These are phyloP conservation scores for Panonychus citri DNA, from an alignment of 1,140 invertebrate genomes.

Conservation along the genomic window DNA sequence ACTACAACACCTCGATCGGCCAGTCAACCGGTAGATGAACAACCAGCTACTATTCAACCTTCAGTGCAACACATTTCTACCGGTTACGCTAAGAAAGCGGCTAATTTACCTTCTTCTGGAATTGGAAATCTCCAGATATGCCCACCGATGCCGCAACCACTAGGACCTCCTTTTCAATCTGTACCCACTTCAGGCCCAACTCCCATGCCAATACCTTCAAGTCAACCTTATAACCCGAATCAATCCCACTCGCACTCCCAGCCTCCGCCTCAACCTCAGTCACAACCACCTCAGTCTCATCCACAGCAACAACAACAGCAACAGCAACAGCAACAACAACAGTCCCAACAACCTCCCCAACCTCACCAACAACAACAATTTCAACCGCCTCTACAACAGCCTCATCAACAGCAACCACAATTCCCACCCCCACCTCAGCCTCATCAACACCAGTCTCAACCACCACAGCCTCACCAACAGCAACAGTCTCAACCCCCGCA, in stretches of 20 bases:
- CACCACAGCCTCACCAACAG: not conserved
- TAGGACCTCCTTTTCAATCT: not conserved
- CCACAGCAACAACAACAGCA: not conserved
- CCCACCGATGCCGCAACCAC: not conserved
- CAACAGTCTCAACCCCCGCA: not conserved
- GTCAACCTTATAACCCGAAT: not conserved
- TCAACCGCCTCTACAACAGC: not conserved
- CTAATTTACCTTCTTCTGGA: not conserved
- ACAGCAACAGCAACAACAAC: not conserved
- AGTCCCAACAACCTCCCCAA: not conserved
- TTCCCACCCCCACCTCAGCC: not conserved
- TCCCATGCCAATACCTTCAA: not conserved
- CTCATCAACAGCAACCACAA: not conserved
- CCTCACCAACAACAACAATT: not conserved
- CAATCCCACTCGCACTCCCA: not conserved
- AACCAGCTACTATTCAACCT: slow-evolving; percentile 3
- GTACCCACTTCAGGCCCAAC: not conserved
- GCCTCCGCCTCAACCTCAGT: not conserved
- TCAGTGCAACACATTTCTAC: not conserved
- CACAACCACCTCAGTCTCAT: not conserved
- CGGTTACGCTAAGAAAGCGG: not conserved
- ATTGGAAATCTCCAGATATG: not conserved
- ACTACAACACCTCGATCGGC: not conserved
- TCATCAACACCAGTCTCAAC: not conserved
- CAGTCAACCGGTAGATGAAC: slow-evolving; percentile 5